Evolutionary conservation across 1,140 invertebrate species (phyloP).

Genomic region (Leptinotarsa texana): DNA sequence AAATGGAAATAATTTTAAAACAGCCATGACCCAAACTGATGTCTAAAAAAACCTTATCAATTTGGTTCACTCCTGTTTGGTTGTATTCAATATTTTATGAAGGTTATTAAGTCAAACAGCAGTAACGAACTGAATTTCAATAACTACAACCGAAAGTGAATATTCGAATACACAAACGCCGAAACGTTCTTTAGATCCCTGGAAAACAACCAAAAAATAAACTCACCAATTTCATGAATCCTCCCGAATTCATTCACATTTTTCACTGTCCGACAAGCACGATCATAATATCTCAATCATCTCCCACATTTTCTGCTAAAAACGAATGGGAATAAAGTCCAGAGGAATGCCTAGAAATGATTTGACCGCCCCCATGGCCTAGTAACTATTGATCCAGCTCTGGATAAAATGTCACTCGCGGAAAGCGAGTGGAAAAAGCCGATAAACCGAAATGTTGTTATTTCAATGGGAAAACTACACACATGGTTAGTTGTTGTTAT

Average conservation of each 20-base stretch:
- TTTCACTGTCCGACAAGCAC: background rate
- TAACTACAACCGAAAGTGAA: no score
- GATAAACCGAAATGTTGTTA: background rate
- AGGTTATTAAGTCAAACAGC: no score
- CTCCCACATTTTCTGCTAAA: background rate
- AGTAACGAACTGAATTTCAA: no score
- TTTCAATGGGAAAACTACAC: background rate
- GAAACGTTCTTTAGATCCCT: no score
- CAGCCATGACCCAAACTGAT: no score
- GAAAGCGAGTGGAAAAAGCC: background rate
- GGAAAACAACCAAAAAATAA: no score
- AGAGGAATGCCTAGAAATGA: conserved; percentile 15
- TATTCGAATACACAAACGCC: no score
- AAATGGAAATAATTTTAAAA: no score
- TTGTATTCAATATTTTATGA: no score
- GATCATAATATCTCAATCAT: background rate
- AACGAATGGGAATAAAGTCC: background rate
- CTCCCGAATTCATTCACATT: background rate
- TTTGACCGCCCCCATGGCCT: conserved; percentile 19
- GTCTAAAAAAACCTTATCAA: no score
- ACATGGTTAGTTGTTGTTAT: background rate
- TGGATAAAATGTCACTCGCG: background rate
- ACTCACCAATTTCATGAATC: background rate
- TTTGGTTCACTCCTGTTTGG: no score
- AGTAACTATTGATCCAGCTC: conserved; percentile 14